Percentiles rank a stretch among this genome's conserved stretches.
phyloP scores from a whole-genome alignment of 2,113 vertebrate genomes.

The Solea senegalensis region DNA sequence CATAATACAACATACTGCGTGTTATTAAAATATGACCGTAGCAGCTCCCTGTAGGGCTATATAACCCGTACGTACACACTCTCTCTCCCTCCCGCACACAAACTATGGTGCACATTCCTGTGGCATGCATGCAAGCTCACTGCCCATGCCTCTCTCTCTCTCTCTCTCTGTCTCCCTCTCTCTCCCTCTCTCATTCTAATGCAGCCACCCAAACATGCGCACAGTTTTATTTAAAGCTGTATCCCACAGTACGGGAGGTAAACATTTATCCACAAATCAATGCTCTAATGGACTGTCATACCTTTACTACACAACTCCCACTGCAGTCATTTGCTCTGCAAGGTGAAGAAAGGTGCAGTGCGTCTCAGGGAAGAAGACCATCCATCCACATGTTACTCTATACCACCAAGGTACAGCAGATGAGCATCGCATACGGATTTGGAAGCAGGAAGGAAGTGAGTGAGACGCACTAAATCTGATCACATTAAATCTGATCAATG shows the following conservation, averaged over 20 bases:
- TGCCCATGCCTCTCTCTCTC: constrained; percentile 34
- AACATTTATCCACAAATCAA: constrained; percentile 52
- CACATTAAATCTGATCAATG: constrained; percentile 52
- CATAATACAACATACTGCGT: constrained; percentile 74
- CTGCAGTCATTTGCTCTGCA: constrained; percentile 31
- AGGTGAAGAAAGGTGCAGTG: constrained; percentile 28
- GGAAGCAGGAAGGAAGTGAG: constrained; percentile 43
- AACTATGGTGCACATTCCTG: constrained; percentile 57
- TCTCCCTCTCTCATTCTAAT: constrained; percentile 8
- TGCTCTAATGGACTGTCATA: constrained; percentile 51
- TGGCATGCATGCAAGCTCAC: constrained; percentile 47
- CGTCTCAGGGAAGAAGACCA: constrained; percentile 19
- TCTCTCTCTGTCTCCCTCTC: not conserved
- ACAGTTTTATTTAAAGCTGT: constrained; percentile 54
- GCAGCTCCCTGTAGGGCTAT: constrained; percentile 67
- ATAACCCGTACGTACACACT: constrained; percentile 62
- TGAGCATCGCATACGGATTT: constrained; percentile 35
- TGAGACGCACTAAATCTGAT: constrained; percentile 44
- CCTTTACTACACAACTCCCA: constrained; percentile 36
- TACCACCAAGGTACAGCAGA: constrained; percentile 33
- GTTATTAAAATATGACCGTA: constrained; percentile 81
- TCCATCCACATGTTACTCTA: constrained; percentile 20
- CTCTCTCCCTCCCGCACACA: constrained; percentile 37
- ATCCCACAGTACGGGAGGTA: constrained; percentile 10
- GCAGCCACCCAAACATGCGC: constrained; percentile 39